Evolutionary conservation across 2,888 invertebrate species (phyloP).

Genomic region (Pseudococcus viburni): DNA sequence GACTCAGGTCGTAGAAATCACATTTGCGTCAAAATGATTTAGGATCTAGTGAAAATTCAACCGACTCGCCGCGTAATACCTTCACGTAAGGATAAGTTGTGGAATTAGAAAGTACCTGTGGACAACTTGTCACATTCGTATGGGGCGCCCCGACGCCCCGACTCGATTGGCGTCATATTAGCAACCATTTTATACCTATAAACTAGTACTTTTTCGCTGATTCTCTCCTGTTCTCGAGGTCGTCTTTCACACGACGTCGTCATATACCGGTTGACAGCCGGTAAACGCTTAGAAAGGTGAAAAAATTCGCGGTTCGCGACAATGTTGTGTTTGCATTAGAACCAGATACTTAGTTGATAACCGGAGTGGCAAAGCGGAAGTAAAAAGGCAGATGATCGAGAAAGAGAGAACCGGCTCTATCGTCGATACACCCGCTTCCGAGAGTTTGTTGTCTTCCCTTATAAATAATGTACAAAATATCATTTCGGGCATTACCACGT

Average conservation of each 20-base stretch:
- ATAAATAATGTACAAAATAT: not conserved
- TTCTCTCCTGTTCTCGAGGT: not conserved
- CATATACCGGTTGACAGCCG: not conserved
- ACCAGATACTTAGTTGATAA: not conserved
- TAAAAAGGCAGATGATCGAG: not conserved
- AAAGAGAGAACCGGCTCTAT: not conserved
- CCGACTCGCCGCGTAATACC: not conserved
- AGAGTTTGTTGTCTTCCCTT: conserved; percentile 17
- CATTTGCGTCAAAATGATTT: no score
- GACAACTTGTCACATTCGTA: conserved; percentile 4
- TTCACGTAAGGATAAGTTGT: not conserved
- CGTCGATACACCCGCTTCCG: conserved; percentile 3
- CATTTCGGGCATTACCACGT: not conserved
- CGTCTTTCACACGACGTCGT: not conserved
- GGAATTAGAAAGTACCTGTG: not conserved
- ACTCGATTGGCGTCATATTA: not conserved
- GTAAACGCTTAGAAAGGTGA: not conserved
- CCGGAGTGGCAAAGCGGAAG: not conserved
- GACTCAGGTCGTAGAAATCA: no score
- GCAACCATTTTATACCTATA: not conserved
- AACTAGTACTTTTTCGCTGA: conserved; percentile 1
- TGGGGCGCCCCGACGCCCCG: not conserved
- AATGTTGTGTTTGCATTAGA: not conserved
- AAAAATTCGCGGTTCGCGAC: conserved; percentile 20
- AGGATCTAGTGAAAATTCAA: not conserved